phyloP scores from a whole-genome alignment of 2,113 vertebrate species.

The Scomber japonicus region DNA sequence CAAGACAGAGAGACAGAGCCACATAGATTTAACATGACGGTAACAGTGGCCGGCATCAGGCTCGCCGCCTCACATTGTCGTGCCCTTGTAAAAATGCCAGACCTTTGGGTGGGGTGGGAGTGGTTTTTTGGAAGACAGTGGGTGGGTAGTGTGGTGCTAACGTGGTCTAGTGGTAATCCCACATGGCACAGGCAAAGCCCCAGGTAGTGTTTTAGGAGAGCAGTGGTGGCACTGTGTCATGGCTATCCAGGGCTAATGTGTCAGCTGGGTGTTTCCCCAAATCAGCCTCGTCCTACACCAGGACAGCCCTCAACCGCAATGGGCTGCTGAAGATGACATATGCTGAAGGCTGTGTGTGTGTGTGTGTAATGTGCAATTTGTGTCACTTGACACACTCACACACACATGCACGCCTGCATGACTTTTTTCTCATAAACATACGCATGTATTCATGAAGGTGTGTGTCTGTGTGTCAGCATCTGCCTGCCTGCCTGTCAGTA shows the following conservation, averaged over 20 bases:
- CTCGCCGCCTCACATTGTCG: slow-evolving; percentile 78
- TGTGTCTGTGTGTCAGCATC: slow-evolving; percentile 57
- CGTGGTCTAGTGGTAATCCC: slow-evolving; percentile 77
- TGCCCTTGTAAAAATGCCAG: slow-evolving; percentile 84
- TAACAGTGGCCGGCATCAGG: slow-evolving; percentile 77
- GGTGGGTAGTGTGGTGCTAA: slow-evolving; percentile 64
- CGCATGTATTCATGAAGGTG: slow-evolving; percentile 52
- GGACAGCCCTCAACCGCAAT: slow-evolving; percentile 73
- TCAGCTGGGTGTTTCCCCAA: slow-evolving; percentile 80
- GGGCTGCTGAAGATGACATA: slow-evolving; percentile 77
- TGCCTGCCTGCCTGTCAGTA: slow-evolving; percentile 56
- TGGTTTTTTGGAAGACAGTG: slow-evolving; percentile 68
- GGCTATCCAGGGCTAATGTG: slow-evolving; percentile 67
- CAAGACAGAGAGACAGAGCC: slow-evolving; percentile 58
- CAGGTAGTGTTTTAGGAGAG: slow-evolving; percentile 76
- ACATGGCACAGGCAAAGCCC: slow-evolving; percentile 79
- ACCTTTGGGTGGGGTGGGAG: slow-evolving; percentile 77
- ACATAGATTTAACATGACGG: slow-evolving; percentile 68
- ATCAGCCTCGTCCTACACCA: slow-evolving; percentile 63
- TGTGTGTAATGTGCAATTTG: slow-evolving; percentile 62
- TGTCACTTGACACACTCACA: slow-evolving; percentile 48
- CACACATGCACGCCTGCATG: slow-evolving; percentile 2
- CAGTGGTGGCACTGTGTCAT: slow-evolving; percentile 71
- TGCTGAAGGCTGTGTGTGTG: slow-evolving; percentile 70
- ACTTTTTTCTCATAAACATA: slow-evolving; percentile 38